A percentile compares a stretch with the other conserved stretches of the same genome.
Evolutionary conservation across 2,888 invertebrate genomes (phyloP).

Genomic region (Melolontha melolontha): DNA sequence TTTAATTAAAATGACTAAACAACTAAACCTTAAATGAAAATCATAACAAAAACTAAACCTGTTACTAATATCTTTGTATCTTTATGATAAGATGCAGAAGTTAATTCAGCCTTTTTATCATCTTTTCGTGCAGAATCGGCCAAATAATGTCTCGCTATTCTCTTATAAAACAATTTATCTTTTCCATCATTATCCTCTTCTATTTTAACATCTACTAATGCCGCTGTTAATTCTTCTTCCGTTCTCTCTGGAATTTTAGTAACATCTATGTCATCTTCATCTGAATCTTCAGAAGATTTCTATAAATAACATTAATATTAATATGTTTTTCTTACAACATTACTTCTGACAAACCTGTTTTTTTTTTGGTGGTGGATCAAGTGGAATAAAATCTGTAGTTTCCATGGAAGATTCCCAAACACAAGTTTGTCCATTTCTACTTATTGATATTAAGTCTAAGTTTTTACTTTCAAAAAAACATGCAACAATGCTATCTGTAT

Average conservation of each 20-base stretch:
- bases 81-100: constrained; percentile 87
- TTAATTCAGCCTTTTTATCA: constrained; percentile 74
- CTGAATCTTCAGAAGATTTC: constrained; percentile 66
- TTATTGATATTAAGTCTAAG: constrained; percentile 86
- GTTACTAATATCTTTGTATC: constrained; percentile 85
- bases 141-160: constrained; percentile 79
- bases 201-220: constrained; percentile 65
- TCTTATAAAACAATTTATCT: constrained; percentile 74
- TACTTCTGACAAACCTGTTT: constrained; percentile 52
- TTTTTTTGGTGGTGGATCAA: constrained; percentile 67
- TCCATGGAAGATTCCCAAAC: constrained; percentile 89
- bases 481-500: constrained; percentile 85
- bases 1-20: no score
- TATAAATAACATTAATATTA: constrained; percentile 37
- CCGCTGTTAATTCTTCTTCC: constrained; percentile 60
- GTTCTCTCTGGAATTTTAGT: constrained; percentile 71
- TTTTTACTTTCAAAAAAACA: constrained; percentile 90
- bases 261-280: constrained; percentile 77
- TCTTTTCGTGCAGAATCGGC: constrained; percentile 77
- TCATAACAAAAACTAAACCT: constrained; percentile 59
- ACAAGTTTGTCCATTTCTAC: constrained; percentile 85
- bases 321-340: not conserved
- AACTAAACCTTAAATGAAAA: not conserved
- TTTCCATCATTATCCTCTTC: constrained; percentile 64
- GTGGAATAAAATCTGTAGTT: constrained; percentile 74